These are phyloP conservation scores for Drosophila lutescens DNA, from an alignment of 2,888 invertebrate species.

Conservation along the genomic window DNA sequence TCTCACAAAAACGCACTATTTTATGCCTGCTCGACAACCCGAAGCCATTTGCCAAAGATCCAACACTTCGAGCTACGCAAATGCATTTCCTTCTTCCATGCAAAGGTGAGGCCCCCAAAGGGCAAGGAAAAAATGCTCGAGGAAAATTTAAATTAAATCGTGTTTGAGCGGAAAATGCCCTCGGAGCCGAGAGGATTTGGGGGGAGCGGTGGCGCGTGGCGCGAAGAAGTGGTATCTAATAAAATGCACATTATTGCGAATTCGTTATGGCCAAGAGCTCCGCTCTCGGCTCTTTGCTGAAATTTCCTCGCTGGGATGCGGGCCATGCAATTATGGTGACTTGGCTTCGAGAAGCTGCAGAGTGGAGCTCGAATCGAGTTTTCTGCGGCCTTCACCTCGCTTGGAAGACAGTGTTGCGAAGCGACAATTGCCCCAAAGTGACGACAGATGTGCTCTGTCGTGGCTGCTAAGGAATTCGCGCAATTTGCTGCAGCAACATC, in stretches of 20 bases:
- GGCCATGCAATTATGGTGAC: conserved; percentile 53
- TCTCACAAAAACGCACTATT: conserved; percentile 12
- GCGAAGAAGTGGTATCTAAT: conserved; percentile 56
- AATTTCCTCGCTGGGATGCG: conserved; percentile 20
- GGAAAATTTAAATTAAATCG: conserved; percentile 74
- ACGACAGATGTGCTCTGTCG: conserved; percentile 61
- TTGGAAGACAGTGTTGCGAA: conserved; percentile 58
- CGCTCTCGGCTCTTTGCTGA: conserved; percentile 26
- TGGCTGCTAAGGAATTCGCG: conserved; percentile 65
- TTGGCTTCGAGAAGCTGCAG: conserved; percentile 25
- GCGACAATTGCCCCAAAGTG: conserved; percentile 47
- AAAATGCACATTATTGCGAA: conserved; percentile 76
- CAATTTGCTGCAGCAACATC: conserved; percentile 61
- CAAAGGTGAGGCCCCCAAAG: conserved; percentile 48
- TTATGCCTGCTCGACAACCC: conserved; percentile 51
- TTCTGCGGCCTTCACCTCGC: conserved; percentile 72
- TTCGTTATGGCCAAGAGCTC: conserved; percentile 67
- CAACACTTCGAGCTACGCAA: conserved; percentile 54
- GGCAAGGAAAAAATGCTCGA: conserved; percentile 54
- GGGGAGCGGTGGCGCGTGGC: neutral
- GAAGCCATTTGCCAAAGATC: conserved; percentile 51
- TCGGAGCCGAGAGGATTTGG: conserved; percentile 43
- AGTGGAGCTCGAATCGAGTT: conserved; percentile 29
- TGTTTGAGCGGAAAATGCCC: conserved; percentile 75
- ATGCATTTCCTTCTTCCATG: conserved; percentile 56